Evolutionary conservation across 2,888 invertebrate species (phyloP).

Genomic region (Drosophila paracracens): DNA sequence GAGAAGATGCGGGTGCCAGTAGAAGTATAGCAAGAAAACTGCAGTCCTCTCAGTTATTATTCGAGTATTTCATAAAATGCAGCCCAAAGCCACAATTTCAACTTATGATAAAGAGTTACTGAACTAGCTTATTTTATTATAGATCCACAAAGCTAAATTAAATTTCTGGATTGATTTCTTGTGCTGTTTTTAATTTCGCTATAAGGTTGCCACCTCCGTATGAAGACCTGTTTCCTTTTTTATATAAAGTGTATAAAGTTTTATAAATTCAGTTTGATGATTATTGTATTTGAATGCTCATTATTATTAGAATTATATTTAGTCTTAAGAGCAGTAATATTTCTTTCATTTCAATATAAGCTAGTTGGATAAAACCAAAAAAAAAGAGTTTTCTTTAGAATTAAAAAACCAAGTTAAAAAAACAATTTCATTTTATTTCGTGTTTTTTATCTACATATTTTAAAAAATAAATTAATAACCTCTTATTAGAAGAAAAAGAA

Average conservation of each 20-base stretch:
- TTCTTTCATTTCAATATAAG: neutral
- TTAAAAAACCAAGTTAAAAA: neutral
- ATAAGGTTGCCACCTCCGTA: neutral
- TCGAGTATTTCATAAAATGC: neutral
- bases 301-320: neutral
- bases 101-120: neutral
- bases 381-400: neutral
- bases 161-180: neutral
- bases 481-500: neutral
- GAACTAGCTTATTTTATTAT: neutral
- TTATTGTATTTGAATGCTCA: neutral
- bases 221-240: neutral
- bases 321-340: neutral
- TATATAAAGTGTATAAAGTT: neutral
- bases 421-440: neutral
- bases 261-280: neutral
- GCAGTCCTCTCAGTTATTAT: neutral
- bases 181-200: no score
- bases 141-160: neutral
- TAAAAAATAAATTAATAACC: neutral
- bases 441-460: neutral
- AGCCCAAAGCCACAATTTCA: neutral
- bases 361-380: neutral
- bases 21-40: neutral
- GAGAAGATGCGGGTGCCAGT: neutral